Base-by-base conservation (phyloP, 1,140 invertebrate species). In the Drosophila seguyi region DNA sequence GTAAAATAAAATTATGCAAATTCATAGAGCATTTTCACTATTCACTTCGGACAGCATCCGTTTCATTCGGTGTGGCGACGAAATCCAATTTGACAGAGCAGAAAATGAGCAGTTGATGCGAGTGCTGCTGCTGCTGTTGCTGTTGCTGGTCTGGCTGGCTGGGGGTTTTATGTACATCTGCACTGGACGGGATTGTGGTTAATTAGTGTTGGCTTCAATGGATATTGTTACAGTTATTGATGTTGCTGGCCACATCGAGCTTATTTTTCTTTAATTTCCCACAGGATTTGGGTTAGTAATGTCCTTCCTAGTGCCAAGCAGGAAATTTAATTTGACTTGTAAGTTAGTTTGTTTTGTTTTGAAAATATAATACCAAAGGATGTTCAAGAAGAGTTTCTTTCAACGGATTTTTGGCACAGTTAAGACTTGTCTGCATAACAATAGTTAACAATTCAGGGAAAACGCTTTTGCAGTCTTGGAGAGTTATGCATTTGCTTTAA, bases 1-100 rank as follows among this genome's bases (percentile, higher is more conserved):
- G 61, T 82, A 66, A 82, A 82, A 82, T 82, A 65, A 82, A 82
- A 82, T 82, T 82, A 82, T 82, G 79, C 79, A 82, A 82, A 82
- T 82, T 74, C 62, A 45, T 44, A 69, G 42, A 77, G 56, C 65
- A 82, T 78, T 81, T 61, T 69, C 76, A 22, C 61, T 63, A 58
- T 55, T 47, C 45, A 29, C 48, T 16, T 5, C 34, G 53, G 20
- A 22, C 42, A 57, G 68, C 41, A 71, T 39, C 48, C 44, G 50
- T 58, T 71, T 58, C 42, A 72, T 59, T 72, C 20, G 25, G 31
- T 69, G 34, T 50, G 42, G 42, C 44, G 27, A 71, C 44, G 16
- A 50, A 71, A 72, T 72, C 52, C 66, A 74, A 74, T 74, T 74
- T 53, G 71, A 31, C 38, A 59, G 44, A 42, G 22, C 55, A 20